Base-by-base conservation (phyloP, 2,888 invertebrate species). In the Aethes cnicana region DNA sequence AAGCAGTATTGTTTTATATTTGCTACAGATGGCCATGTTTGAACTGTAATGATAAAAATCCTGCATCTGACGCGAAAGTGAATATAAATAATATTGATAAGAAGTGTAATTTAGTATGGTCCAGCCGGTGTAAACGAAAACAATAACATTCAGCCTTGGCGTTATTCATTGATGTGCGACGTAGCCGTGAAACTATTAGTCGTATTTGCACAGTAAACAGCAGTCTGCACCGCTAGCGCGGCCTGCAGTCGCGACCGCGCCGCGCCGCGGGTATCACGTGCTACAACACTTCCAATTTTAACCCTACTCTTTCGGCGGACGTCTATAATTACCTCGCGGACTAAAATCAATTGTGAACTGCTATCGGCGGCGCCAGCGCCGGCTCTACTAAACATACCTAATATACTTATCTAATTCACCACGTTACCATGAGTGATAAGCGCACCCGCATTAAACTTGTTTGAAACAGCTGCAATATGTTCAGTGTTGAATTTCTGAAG, bases 401-500 rank as follows among this genome's bases (percentile, higher is more conserved):
- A 56, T 62, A 81, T 77, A 83, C 77, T 50, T 44, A 50, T 43
- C 50, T 80, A 68, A 63, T 65, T 57, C 62, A 58, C 61, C 72
- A 18, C 42, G 46, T 81, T 83, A 86, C 84, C 84, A 68, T 62
- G 48, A 54, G 64, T 66, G 84, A 84, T 83, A 84, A 84, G 65
- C 60, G 63, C 60, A 54, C 60, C 63, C 73, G 74, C 80, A 78
- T 81, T 78, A 63, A 69, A 69, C 62, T 72, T 72, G 72, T 70
- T 57, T 63, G 62, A 68, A 72, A 58, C 60, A 61, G 62, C 68
- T 62, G 66, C 64, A 86, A 61, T 77, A 89, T 89, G 88, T 88
- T 87, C 68, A 79, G 75, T 79, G 84, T 87, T 72, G 87, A 87
- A 65, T 87, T 88, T 68, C 69, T 87, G 66, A 87, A 85, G 61